Percentiles rank a stretch among this genome's conserved stretches.
These are phyloP conservation scores for Neostethus bicornis DNA, from an alignment of 2,797 vertebrate genomes.

Conservation along the genomic window DNA sequence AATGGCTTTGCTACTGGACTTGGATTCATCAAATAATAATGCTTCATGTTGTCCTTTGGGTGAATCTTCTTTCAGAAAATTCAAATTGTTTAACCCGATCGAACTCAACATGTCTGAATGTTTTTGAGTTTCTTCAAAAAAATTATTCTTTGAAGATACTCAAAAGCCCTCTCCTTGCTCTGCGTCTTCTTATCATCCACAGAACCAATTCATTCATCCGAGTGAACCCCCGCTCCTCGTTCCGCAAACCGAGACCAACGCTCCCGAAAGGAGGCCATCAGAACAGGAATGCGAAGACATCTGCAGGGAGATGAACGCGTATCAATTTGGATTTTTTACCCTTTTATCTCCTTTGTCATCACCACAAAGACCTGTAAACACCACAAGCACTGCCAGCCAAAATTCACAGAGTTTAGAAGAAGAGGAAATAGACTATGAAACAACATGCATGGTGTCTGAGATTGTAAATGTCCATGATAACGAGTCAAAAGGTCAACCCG, in stretches of 20 bases:
- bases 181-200: not conserved
- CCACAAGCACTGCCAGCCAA: not conserved
- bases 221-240: conserved; percentile 30
- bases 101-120: not conserved
- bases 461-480: not conserved
- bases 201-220: conserved; percentile 23
- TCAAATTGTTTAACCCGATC: not conserved
- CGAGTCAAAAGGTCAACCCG: not conserved
- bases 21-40: conserved; percentile 11
- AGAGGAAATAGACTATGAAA: not conserved
- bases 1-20: conserved; percentile 18
- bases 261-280: conserved; percentile 1
- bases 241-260: conserved; percentile 10
- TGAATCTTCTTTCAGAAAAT: not conserved
- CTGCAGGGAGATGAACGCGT: not conserved
- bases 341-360: conserved; percentile 60
- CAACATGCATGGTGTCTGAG: not conserved
- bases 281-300: not conserved
- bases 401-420: conserved; percentile 11
- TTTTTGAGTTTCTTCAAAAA: too few species aligned
- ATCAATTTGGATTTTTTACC: conserved; percentile 17
- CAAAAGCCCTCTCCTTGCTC: conserved; percentile 1
- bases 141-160: conserved; percentile 18
- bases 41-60: conserved; percentile 11
- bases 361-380: conserved; percentile 1